Percentiles rank a stretch among this genome's conserved stretches.
Conservation (phyloP, 2,888 invertebrate species). For the Philhelius pedissequus region DNA sequence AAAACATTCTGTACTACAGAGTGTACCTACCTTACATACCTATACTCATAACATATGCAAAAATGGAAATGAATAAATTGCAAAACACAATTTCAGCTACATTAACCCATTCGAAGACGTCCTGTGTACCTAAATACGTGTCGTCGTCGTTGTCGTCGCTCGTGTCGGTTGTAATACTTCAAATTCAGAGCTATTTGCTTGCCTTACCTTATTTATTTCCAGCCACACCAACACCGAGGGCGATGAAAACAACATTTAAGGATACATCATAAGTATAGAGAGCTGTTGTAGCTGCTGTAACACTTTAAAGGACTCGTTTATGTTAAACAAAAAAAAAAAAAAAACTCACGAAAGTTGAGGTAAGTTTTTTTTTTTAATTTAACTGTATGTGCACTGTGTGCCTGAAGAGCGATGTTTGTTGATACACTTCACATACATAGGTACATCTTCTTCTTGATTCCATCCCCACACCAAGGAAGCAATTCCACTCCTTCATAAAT, state of each 20-base stretch:
- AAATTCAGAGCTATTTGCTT: neutral
- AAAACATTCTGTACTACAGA: neutral
- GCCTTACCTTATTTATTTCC: neutral
- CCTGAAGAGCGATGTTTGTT: neutral
- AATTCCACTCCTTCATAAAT: slow-evolving; percentile 29
- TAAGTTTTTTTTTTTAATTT: neutral
- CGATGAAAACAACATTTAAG: slow-evolving; percentile 57
- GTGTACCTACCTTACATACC: neutral
- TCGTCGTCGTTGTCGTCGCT: too few species aligned
- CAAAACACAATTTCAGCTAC: slow-evolving; percentile 56
- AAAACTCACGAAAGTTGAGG: slow-evolving; percentile 24
- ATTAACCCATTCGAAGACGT: slow-evolving; percentile 40
- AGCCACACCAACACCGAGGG: neutral
- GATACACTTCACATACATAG: neutral
- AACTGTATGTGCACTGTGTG: neutral
- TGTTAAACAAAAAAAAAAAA: neutral
- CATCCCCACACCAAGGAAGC: neutral
- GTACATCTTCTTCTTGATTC: neutral
- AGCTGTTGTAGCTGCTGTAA: neutral
- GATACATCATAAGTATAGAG: slow-evolving; percentile 48
- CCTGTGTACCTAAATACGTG: neutral
- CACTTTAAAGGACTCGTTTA: neutral
- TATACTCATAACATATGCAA: slow-evolving; percentile 17
- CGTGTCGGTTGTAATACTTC: neutral
- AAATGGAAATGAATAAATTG: slow-evolving; percentile 51